Conservation (phyloP, 2,888 invertebrate species). For the Cremastobaeus sp. region DNA sequence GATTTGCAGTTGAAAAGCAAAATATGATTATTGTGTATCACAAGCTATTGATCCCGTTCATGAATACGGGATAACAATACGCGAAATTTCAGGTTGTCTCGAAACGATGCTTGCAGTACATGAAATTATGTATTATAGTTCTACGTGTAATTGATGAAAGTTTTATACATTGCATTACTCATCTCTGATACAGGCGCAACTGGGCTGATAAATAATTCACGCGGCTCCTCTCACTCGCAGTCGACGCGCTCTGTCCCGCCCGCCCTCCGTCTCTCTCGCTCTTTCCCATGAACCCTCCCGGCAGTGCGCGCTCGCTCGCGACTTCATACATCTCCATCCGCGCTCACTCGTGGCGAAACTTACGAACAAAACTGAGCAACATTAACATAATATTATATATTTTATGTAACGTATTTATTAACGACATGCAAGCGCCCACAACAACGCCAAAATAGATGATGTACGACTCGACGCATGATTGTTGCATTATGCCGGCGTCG, state of each 20-base stretch:
- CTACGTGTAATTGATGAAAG: slow-evolving; percentile 62
- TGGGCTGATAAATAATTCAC: slow-evolving; percentile 76
- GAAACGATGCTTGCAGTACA: slow-evolving; percentile 52
- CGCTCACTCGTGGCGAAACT: slow-evolving; percentile 65
- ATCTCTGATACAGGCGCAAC: slow-evolving; percentile 66
- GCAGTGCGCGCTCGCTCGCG: slow-evolving; percentile 62
- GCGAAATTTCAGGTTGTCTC: slow-evolving; percentile 56
- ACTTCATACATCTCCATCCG: slow-evolving; percentile 42
- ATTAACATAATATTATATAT: slow-evolving; percentile 68
- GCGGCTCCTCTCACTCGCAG: slow-evolving; percentile 64
- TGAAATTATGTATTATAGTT: slow-evolving; percentile 62
- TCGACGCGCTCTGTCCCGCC: slow-evolving; percentile 16
- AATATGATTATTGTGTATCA: slow-evolving; percentile 59
- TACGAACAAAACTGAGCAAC: slow-evolving; percentile 69
- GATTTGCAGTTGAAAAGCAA: slow-evolving; percentile 53
- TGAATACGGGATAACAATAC: slow-evolving; percentile 60
- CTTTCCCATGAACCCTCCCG: slow-evolving; percentile 14
- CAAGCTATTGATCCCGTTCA: slow-evolving; percentile 58
- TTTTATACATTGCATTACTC: slow-evolving; percentile 63
- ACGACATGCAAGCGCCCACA: slow-evolving; percentile 21
- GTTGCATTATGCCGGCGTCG: slow-evolving; percentile 19
- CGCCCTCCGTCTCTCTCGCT: slow-evolving; percentile 17
- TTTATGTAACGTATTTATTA: slow-evolving; percentile 68
- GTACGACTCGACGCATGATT: slow-evolving; percentile 31
- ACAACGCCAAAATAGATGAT: slow-evolving; percentile 43